Conservation (phyloP, 1,140 invertebrate genomes). For the Apis florea region DNA sequence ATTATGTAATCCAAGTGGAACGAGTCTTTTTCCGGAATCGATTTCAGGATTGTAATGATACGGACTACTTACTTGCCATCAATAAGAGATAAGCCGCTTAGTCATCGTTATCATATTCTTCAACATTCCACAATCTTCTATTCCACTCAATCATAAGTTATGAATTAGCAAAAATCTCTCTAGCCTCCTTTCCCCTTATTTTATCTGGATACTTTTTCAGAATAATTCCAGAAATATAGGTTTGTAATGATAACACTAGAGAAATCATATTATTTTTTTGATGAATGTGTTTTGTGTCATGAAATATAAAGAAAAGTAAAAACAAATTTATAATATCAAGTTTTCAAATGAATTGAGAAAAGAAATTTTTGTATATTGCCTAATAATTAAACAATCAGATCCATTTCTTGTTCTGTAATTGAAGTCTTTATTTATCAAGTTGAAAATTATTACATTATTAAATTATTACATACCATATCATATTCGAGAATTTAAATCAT, state of each 20-base stretch:
- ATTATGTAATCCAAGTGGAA: constrained; percentile 23
- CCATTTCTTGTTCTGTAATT: no score
- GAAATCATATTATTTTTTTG: not conserved
- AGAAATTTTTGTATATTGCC: constrained; percentile 1
- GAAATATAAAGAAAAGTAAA: not conserved
- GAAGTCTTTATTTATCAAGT: constrained; percentile 14
- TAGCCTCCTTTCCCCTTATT: not conserved
- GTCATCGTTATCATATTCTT: constrained; percentile 24
- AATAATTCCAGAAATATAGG: not conserved
- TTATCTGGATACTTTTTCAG: not conserved
- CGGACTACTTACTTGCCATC: not conserved
- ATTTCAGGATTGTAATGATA: constrained; percentile 25
- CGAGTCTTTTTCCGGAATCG: constrained; percentile 13
- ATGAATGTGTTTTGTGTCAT: not conserved
- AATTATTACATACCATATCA: not conserved
- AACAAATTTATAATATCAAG: not conserved
- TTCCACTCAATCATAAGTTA: no score
- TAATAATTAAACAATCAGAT: constrained; percentile 14
- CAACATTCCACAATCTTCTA: constrained; percentile 2
- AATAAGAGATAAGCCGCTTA: constrained; percentile 25
- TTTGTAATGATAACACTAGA: not conserved
- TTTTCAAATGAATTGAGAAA: not conserved
- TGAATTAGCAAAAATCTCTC: not conserved
- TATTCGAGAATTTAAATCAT: not conserved
- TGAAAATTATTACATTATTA: no score